Conservation (phyloP, 2,888 invertebrate species). For the Orthosia cruda region DNA sequence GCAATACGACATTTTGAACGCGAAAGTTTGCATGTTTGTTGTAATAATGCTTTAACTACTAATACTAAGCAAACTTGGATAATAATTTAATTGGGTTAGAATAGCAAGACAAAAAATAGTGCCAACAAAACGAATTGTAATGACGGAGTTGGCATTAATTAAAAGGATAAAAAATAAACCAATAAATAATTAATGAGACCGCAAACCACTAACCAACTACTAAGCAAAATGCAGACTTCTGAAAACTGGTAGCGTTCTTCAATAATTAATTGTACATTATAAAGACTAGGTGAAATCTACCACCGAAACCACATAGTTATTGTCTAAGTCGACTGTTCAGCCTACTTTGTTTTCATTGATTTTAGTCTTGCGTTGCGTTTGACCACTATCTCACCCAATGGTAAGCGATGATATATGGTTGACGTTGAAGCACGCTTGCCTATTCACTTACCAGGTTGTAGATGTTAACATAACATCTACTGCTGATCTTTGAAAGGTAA, state of each 20-base stretch:
- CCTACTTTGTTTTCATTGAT: not conserved
- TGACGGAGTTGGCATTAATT: not conserved
- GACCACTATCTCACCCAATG: too few species aligned
- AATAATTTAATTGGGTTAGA: not conserved
- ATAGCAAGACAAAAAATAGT: not conserved
- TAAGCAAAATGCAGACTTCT: slow-evolving; percentile 16
- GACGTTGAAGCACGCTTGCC: too few species aligned
- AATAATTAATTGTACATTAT: slow-evolving; percentile 4
- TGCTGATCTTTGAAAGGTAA: not conserved
- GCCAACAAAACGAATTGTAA: not conserved
- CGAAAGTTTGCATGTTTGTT: not conserved
- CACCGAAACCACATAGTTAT: not conserved
- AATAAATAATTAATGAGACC: slow-evolving; percentile 11
- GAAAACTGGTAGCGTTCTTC: not conserved
- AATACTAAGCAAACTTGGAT: not conserved
- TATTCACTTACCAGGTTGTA: too few species aligned
- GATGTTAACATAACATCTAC: not conserved
- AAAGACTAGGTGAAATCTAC: not conserved
- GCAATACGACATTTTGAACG: slow-evolving; percentile 1
- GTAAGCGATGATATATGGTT: too few species aligned
- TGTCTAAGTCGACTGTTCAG: not conserved
- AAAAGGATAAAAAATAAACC: not conserved
- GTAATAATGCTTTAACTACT: not conserved
- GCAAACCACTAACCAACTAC: slow-evolving; percentile 26
- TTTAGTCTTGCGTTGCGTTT: too few species aligned